Evolutionary conservation across 1,140 invertebrate genomes (phyloP).

Genomic region (Oryzaephilus surinamensis): DNA sequence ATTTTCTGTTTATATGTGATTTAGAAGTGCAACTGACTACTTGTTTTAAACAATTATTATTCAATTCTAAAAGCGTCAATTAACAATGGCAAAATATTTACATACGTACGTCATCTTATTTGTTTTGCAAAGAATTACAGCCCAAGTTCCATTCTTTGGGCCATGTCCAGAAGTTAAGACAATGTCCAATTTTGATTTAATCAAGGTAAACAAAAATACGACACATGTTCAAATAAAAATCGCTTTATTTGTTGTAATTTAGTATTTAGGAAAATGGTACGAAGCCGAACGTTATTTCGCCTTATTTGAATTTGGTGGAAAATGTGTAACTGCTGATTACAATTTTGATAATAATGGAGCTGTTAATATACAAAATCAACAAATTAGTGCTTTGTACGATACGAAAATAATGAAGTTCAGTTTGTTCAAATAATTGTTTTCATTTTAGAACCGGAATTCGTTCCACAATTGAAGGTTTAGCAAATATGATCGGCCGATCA

Average conservation of each 20-base stretch:
- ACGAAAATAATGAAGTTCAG: constrained; percentile 30
- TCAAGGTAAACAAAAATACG: constrained; percentile 37
- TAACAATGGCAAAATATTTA: not conserved
- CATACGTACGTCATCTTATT: not conserved
- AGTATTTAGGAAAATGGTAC: constrained; percentile 72
- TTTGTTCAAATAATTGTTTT: constrained; percentile 6
- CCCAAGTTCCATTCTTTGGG: constrained; percentile 54
- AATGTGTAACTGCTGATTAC: constrained; percentile 64
- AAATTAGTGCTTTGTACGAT: constrained; percentile 53
- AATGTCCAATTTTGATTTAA: constrained; percentile 46
- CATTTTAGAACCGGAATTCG: constrained; percentile 43
- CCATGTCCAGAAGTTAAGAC: constrained; percentile 51
- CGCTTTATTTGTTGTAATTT: constrained; percentile 35
- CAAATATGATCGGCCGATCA: constrained; percentile 38
- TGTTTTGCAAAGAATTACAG: constrained; percentile 12
- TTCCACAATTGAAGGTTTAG: constrained; percentile 47
- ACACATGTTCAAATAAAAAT: not conserved
- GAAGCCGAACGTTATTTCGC: constrained; percentile 68
- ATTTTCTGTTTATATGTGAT: too few species aligned
- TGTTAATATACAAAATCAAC: constrained; percentile 51
- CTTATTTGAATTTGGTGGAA: constrained; percentile 60
- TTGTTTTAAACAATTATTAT: too few species aligned
- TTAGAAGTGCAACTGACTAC: too few species aligned
- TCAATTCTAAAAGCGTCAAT: too few species aligned
- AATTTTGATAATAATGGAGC: constrained; percentile 43